Evolutionary conservation across 2,888 invertebrate species (phyloP).

Genomic region (Cancer borealis): DNA sequence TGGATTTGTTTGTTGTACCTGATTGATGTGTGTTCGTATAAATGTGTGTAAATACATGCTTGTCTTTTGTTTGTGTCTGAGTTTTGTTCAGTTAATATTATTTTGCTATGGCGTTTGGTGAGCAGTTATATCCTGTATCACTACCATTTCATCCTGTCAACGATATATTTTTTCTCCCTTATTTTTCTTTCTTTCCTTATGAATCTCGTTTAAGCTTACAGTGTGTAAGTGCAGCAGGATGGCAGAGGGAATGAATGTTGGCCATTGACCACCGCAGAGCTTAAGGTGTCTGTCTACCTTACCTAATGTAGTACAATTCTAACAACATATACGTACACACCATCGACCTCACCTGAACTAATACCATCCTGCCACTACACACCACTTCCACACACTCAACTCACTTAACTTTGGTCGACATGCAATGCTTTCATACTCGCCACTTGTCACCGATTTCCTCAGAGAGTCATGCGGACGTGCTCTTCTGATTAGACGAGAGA

Average conservation of each 20-base stretch:
- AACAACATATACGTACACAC: not conserved
- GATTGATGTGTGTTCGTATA: too few relatives aligned
- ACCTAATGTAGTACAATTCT: not conserved
- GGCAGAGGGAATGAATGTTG: not conserved
- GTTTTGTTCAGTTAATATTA: too few relatives aligned
- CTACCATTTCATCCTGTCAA: not conserved
- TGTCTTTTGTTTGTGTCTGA: too few relatives aligned
- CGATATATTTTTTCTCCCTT: not conserved
- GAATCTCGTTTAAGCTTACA: not conserved
- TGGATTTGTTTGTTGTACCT: not conserved
- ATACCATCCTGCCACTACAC: not conserved
- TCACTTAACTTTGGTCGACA: not conserved
- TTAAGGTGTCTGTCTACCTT: not conserved
- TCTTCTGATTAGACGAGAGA: not conserved
- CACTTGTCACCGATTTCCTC: constrained; percentile 1
- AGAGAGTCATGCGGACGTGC: not conserved
- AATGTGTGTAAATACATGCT: too few relatives aligned
- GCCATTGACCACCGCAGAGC: not conserved
- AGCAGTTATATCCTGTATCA: not conserved
- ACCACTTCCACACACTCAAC: not conserved
- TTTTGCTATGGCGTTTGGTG: too few relatives aligned
- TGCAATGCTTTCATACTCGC: not conserved
- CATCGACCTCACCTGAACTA: not conserved
- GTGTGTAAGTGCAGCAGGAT: not conserved
- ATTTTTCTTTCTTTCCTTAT: not conserved